Evolutionary conservation across 2,888 invertebrate species (phyloP).

Genomic region (Matsumyia berberina): DNA sequence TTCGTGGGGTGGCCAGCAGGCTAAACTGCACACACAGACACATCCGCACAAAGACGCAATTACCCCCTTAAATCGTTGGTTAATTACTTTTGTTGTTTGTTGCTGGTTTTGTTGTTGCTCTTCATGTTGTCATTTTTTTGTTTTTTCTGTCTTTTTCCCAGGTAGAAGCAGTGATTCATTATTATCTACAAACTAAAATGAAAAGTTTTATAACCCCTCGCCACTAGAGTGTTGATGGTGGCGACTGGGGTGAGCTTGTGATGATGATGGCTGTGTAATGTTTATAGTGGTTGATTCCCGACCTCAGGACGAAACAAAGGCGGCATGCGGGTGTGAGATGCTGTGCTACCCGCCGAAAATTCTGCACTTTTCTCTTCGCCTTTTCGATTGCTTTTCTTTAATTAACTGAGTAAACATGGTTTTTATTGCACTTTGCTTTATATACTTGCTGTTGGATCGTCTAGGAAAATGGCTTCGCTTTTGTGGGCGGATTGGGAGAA

Average conservation of each 20-base stretch:
- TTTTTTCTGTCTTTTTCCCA: constrained; percentile 18
- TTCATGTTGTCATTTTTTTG: constrained; percentile 23
- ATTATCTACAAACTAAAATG: constrained; percentile 69
- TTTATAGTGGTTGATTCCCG: constrained; percentile 29
- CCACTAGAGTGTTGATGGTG: not conserved
- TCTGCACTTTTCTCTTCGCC: constrained; percentile 32
- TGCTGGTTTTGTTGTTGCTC: constrained; percentile 48
- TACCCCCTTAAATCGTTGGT: constrained; percentile 75
- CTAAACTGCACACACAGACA: constrained; percentile 26
- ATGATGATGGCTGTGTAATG: constrained; percentile 21
- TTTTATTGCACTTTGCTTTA: constrained; percentile 47
- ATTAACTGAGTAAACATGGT: constrained; percentile 67
- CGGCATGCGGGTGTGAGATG: constrained; percentile 15
- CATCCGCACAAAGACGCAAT: constrained; percentile 65
- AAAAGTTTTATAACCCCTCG: constrained; percentile 60
- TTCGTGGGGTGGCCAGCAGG: constrained; percentile 24
- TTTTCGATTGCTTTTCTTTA: constrained; percentile 67
- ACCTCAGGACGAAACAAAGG: constrained; percentile 13
- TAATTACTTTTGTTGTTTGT: constrained; percentile 76
- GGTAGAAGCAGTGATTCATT: constrained; percentile 56
- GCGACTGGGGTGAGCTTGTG: constrained; percentile 2
- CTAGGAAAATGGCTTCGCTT: not conserved
- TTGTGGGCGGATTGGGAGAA: not conserved
- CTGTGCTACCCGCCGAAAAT: constrained; percentile 12
- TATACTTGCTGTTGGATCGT: not conserved